Evolutionary conservation across 2,888 invertebrate species (phyloP), one percentile per base, ranked within the genome.

Genomic region (Tuberolachnus salignus): DNA sequence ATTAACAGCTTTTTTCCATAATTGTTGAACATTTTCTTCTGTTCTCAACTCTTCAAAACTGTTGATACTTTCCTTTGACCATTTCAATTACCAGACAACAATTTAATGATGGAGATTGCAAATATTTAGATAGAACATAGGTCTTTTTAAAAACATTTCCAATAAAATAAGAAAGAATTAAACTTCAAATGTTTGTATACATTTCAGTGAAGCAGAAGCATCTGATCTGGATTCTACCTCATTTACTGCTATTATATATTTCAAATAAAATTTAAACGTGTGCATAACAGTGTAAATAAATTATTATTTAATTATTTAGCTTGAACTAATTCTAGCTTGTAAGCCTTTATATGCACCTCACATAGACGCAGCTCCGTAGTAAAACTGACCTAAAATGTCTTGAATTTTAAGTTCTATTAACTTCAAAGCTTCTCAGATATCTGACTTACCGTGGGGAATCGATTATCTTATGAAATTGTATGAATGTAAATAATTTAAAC

Each of bases 281-380:
- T 21, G 26, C 80, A 51, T 74, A 21, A 9, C 69, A 80, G 49
- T 67, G 74, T 70, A 21, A 80, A n/a, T n/a, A n/a, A n/a, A n/a
- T n/a, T n/a, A n/a, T n/a, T n/a, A n/a, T n/a, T n/a, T n/a, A n/a
- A n/a, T n/a, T n/a, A n/a, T 82, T 82, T 63, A n/a, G n/a, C 59
- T n/a, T 42, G 81, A 67, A 19, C 61, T 26, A 69, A 83, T 80
- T 51, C 72, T 72, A 6, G 59, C 46, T 72, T 83, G 82, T 71
- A 83, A 73, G n/a, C 82, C 82, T 21, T 61, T 73, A 55, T 82
- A 83, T 11, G 19, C 64, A 1, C 82, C 82, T 0, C 81, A 80
- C 82, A 83, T 82, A 69, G 82, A 82, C 4, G 81, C 74, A 19
- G 82, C 83, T 61, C 82, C 82, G 57, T 83, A 82, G 19, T 83